Conservation (phyloP, 2,888 invertebrate species). For the Drosophila aldrichi region DNA sequence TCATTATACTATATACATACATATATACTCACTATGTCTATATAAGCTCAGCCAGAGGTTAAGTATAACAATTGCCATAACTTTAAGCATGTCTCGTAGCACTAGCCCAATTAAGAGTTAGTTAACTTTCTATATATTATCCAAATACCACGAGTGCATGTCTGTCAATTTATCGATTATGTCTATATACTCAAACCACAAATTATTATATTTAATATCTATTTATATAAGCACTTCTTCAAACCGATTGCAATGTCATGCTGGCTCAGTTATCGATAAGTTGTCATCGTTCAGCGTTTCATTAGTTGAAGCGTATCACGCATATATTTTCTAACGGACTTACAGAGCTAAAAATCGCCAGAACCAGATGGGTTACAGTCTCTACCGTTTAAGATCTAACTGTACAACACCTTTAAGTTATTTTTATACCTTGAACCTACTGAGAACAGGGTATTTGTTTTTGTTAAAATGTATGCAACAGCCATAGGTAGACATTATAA, state of each 20-base stretch:
- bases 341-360: background rate
- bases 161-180: constrained; percentile 2
- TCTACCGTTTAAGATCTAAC: background rate
- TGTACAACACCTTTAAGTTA: background rate
- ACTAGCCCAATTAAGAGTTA: constrained; percentile 27
- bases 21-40: constrained; percentile 12
- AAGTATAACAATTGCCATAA: constrained; percentile 41
- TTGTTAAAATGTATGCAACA: background rate
- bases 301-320: background rate
- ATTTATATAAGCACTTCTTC: background rate
- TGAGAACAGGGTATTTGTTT: background rate
- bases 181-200: constrained; percentile 1
- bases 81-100: constrained; percentile 41
- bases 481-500: background rate
- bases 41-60: constrained; percentile 38
- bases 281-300: background rate
- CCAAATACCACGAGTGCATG: constrained; percentile 30
- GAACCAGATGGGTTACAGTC: background rate
- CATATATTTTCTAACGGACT: background rate
- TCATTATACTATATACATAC: constrained; percentile 23
- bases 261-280: constrained; percentile 6
- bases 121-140: constrained; percentile 1
- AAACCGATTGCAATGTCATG: background rate
- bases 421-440: background rate
- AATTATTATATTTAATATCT: background rate